Conservation (phyloP, 92 coral and sea anemone genomes). For the Umimayanthus kanabou region DNA sequence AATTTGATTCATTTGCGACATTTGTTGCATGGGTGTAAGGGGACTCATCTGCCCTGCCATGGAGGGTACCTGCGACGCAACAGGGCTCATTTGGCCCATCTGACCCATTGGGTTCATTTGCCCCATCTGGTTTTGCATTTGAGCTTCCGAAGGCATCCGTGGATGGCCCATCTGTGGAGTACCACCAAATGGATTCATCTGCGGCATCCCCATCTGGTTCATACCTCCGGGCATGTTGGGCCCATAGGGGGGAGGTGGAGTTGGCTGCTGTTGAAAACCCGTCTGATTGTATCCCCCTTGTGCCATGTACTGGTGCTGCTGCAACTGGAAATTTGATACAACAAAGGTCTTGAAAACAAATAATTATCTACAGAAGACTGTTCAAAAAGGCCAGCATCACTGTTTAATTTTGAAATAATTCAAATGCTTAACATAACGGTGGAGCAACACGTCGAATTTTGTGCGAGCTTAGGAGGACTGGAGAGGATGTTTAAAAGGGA, state of each 20-base stretch:
- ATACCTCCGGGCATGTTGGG: conserved; percentile 52
- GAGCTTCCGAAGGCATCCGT: conserved; percentile 52
- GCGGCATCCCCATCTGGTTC: conserved; percentile 50
- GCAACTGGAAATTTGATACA: conserved; percentile 35
- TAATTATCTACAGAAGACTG: no score
- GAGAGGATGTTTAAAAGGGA: no score
- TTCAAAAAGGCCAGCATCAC: no score
- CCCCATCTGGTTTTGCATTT: conserved; percentile 50
- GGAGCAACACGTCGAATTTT: no score
- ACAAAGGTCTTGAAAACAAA: not conserved
- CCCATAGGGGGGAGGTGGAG: conserved; percentile 86
- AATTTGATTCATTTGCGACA: conserved; percentile 57
- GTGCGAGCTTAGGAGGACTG: no score
- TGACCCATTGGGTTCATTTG: conserved; percentile 49
- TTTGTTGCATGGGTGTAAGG: conserved; percentile 60
- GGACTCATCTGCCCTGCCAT: conserved; percentile 48
- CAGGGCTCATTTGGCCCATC: conserved; percentile 39
- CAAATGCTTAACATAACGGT: no score
- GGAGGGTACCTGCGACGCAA: conserved; percentile 12
- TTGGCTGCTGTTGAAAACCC: conserved; percentile 79
- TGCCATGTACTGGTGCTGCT: conserved; percentile 60
- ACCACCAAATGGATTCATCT: conserved; percentile 50
- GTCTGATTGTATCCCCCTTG: conserved; percentile 53
- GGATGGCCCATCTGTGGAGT: conserved; percentile 58
- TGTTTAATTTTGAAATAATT: no score